Evolutionary conservation across 2,797 vertebrate genomes (phyloP).

Genomic region (Iguana delicatissima): DNA sequence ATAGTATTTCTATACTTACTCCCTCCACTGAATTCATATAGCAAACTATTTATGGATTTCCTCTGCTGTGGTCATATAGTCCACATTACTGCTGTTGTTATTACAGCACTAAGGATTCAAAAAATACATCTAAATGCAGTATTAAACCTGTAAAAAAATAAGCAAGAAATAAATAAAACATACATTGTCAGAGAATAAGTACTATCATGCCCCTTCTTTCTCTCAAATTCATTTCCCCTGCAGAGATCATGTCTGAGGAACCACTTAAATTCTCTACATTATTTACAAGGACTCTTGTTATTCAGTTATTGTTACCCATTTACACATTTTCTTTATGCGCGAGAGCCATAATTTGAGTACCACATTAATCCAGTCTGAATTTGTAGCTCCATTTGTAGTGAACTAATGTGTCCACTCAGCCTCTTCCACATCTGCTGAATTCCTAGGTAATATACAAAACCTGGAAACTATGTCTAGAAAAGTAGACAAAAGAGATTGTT

Average conservation of each 20-base stretch:
- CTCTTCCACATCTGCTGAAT: constrained; percentile 73
- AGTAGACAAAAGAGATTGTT: not conserved
- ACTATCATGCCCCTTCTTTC: constrained; percentile 43
- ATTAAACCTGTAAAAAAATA: not conserved
- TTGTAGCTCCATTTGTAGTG: constrained; percentile 71
- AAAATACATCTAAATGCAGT: accelerated
- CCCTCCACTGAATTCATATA: not conserved
- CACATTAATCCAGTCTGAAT: constrained; percentile 73
- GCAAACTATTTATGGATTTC: not conserved
- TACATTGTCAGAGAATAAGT: constrained; percentile 39
- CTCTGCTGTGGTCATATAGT: not conserved
- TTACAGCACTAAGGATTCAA: not conserved
- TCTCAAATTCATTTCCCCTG: constrained; percentile 57
- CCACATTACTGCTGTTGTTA: not conserved
- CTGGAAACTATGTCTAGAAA: not conserved
- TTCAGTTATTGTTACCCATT: constrained; percentile 74
- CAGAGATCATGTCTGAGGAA: constrained; percentile 62
- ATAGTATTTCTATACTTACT: not conserved
- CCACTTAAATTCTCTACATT: constrained; percentile 70
- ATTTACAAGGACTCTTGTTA: constrained; percentile 75
- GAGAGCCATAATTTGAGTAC: constrained; percentile 57
- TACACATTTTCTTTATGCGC: constrained; percentile 69
- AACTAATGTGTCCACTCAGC: constrained; percentile 73
- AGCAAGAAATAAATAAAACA: constrained; percentile 60
- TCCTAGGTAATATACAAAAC: constrained; percentile 19